Conservation (phyloP, 2,797 vertebrate species). For the Paguma larvata region DNA sequence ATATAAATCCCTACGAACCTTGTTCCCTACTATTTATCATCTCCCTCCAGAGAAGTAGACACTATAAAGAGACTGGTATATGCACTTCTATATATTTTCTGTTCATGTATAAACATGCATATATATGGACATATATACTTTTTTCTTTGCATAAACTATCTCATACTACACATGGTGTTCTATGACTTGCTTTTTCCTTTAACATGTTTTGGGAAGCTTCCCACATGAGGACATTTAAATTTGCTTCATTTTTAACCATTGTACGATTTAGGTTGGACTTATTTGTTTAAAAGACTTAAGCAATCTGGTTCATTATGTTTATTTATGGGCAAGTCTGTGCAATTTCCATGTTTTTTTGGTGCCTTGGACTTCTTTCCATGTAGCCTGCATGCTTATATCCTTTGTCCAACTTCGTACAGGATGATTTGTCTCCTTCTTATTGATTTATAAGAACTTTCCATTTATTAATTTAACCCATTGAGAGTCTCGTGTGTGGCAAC, state of each 20-base stretch:
- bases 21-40: neutral
- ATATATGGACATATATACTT: neutral
- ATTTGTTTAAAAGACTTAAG: conserved; percentile 4
- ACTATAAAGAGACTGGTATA: neutral
- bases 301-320: neutral
- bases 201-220: neutral
- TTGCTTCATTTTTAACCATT: neutral
- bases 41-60: neutral
- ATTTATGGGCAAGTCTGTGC: neutral
- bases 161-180: neutral
- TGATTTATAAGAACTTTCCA: neutral
- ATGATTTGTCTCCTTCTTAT: neutral
- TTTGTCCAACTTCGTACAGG: neutral
- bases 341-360: neutral
- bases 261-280: neutral
- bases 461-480: neutral
- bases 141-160: neutral
- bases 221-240: neutral
- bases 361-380: neutral
- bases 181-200: neutral
- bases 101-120: neutral
- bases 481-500: neutral
- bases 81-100: neutral
- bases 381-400: neutral
- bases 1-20: neutral